phyloP scores from a whole-genome alignment of 2,888 invertebrate species.

The Drosophila antonietae region DNA sequence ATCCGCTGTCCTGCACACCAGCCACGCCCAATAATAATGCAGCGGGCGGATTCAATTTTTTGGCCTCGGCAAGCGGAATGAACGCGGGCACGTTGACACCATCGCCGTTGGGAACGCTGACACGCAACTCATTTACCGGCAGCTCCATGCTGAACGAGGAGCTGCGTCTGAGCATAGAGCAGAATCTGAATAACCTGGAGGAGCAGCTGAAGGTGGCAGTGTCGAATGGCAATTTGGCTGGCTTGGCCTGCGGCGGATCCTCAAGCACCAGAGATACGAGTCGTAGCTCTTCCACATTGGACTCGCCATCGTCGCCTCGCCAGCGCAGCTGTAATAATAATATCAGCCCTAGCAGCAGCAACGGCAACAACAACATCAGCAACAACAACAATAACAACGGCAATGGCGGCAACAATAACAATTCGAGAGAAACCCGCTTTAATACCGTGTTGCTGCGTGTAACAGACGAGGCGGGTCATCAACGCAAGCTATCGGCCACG shows the following conservation, averaged over 20 bases:
- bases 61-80: slow-evolving; percentile 73
- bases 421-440: slow-evolving; percentile 70
- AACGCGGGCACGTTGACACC: slow-evolving; percentile 79
- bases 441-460: slow-evolving; percentile 87
- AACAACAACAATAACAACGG: slow-evolving; percentile 14
- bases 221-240: slow-evolving; percentile 84
- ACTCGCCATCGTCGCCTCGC: slow-evolving; percentile 73
- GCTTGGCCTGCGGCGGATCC: slow-evolving; percentile 67
- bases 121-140: slow-evolving; percentile 83
- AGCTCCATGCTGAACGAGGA: slow-evolving; percentile 82
- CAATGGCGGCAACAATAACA: slow-evolving; percentile 37
- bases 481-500: slow-evolving; percentile 86
- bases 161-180: slow-evolving; percentile 82
- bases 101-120: slow-evolving; percentile 83
- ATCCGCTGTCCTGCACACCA: slow-evolving; percentile 83
- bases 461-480: slow-evolving; percentile 85
- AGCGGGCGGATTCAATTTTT: slow-evolving; percentile 80
- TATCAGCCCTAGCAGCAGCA: slow-evolving; percentile 61
- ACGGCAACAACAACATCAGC: slow-evolving; percentile 44
- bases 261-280: slow-evolving; percentile 76
- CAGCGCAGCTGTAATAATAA: slow-evolving; percentile 68
- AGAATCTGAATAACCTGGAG: slow-evolving; percentile 85
- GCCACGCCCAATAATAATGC: slow-evolving; percentile 74
- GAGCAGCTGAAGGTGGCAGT: slow-evolving; percentile 86
- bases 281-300: slow-evolving; percentile 79